Evolutionary conservation across 2,113 vertebrate species (phyloP), one percentile per base, ranked within the genome.

Genomic region (Apus apus): DNA sequence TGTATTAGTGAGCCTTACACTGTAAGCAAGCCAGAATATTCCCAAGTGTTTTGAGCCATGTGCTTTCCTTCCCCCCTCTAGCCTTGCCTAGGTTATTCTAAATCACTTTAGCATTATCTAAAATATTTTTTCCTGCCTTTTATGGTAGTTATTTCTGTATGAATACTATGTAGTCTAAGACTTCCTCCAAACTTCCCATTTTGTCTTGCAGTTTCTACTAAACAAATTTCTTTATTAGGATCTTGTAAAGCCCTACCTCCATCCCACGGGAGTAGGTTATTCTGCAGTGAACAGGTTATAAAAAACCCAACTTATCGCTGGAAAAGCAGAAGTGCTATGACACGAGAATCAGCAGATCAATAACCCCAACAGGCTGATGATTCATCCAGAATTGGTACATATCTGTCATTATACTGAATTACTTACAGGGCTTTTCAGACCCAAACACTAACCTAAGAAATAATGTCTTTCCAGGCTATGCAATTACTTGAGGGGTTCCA

Each of bases 21-120:
- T 70, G 66, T 56, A 57, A 76, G 76, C 75, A 86, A 90, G 85
- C 82, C 93, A 94, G 80, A 68, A 65, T 92, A 87, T 34, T 95
- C 76, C 53, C 9, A 1, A 48, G 45, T 79, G 88, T 70, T 88
- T 94, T 75, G 61, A 94, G 68, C 62, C 68, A 84, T 45, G 50
- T 94, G 89, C 70, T 92, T 92, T 74, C 68, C 51, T 87, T 72
- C 80, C 68, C 64, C 29, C 11, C n/a, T 57, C 29, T 17, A 48
- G 65, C 27, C 36, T 68, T 67, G n/a, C 50, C 32, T 2, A 86
- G 60, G 48, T 90, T 86, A 60, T 71, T 90, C 83, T 90, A 90
- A 88, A 86, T 89, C 68, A 72, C 29, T 71, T 74, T 9, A 74
- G 51, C n/a, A 60, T 66, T 51, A 68, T 26, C 26, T 74, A 40